Evolutionary conservation across 2,888 invertebrate species (phyloP).

Genomic region (Drosophila lacicola): DNA sequence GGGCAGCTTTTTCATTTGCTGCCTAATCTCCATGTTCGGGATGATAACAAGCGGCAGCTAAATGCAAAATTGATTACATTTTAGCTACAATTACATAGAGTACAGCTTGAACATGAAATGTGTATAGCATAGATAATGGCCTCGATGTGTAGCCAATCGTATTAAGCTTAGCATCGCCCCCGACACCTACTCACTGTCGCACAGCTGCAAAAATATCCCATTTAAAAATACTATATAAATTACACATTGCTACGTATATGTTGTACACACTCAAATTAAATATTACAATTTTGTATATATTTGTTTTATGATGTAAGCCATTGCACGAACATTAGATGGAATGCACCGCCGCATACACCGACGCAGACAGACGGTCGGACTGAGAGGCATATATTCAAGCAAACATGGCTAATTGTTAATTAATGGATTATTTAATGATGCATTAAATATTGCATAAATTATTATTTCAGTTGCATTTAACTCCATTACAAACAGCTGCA

Average conservation of each 20-base stretch:
- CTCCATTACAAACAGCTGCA: slow-evolving; percentile 38
- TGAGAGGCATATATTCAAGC: slow-evolving; percentile 8
- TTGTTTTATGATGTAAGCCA: slow-evolving; percentile 63
- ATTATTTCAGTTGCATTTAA: slow-evolving; percentile 66
- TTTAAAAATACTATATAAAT: slow-evolving; percentile 17
- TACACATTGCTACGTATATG: slow-evolving; percentile 22
- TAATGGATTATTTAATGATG: slow-evolving; percentile 76
- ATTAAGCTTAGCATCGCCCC: slow-evolving; percentile 39
- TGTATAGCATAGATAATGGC: slow-evolving; percentile 61
- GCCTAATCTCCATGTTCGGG: slow-evolving; percentile 45
- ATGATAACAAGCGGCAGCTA: slow-evolving; percentile 53
- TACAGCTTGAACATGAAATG: slow-evolving; percentile 51
- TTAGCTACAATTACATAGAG: slow-evolving; percentile 41
- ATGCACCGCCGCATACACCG: slow-evolving; percentile 8
- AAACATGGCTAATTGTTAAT: slow-evolving; percentile 67
- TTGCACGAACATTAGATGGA: slow-evolving; percentile 31
- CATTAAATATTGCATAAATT: slow-evolving; percentile 71
- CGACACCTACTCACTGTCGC: neutral
- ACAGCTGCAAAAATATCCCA: slow-evolving; percentile 14
- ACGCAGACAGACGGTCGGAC: slow-evolving; percentile 2
- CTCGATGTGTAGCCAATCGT: slow-evolving; percentile 34
- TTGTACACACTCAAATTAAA: slow-evolving; percentile 38
- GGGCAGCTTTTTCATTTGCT: slow-evolving; percentile 24
- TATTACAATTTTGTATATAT: slow-evolving; percentile 64
- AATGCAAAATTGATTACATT: slow-evolving; percentile 47